These are phyloP conservation scores for Umimayanthus chanpuru DNA, from an alignment of 92 coral and sea anemone species.

Conservation along the genomic window DNA sequence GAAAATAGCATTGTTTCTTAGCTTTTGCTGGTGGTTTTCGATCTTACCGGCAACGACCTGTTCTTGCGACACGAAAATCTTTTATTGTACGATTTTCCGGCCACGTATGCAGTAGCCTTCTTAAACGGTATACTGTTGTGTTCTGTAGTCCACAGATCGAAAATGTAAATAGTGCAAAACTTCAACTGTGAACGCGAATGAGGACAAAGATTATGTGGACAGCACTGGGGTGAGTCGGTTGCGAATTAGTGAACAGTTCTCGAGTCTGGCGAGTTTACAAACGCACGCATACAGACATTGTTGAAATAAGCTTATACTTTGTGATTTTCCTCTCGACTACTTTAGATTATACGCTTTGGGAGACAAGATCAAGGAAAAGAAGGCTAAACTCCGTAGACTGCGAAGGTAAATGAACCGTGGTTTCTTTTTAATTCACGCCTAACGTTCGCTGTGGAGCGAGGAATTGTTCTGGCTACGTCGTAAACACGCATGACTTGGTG, in stretches of 20 bases:
- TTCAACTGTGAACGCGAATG: conserved; percentile 9
- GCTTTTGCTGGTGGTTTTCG: conserved; percentile 33
- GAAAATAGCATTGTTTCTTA: not conserved
- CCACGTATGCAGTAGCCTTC: conserved; percentile 36
- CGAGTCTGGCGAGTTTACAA: not conserved
- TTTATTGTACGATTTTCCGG: conserved; percentile 35
- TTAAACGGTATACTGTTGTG: conserved; percentile 1
- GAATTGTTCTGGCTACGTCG: not conserved
- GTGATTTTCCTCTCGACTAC: not conserved
- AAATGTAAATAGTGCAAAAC: conserved; percentile 7
- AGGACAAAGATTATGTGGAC: conserved; percentile 41
- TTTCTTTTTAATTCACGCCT: not conserved
- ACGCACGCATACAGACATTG: not conserved
- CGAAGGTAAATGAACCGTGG: conserved; percentile 41
- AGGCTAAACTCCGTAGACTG: conserved; percentile 22
- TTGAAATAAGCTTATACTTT: conserved; percentile 18
- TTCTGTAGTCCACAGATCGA: conserved; percentile 1
- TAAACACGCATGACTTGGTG: conserved; percentile 34
- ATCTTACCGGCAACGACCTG: conserved; percentile 46
- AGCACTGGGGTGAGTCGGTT: conserved; percentile 29
- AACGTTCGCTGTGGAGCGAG: conserved; percentile 1
- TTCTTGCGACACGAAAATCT: conserved; percentile 18
- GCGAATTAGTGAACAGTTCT: not conserved
- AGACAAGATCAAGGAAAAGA: conserved; percentile 27
- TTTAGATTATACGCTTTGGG: conserved; percentile 42